A percentile compares a stretch with the other conserved stretches of the same genome.
These are phyloP conservation scores for Rhabditoides inermis DNA, from an alignment of 2,888 invertebrate species.

Conservation along the genomic window DNA sequence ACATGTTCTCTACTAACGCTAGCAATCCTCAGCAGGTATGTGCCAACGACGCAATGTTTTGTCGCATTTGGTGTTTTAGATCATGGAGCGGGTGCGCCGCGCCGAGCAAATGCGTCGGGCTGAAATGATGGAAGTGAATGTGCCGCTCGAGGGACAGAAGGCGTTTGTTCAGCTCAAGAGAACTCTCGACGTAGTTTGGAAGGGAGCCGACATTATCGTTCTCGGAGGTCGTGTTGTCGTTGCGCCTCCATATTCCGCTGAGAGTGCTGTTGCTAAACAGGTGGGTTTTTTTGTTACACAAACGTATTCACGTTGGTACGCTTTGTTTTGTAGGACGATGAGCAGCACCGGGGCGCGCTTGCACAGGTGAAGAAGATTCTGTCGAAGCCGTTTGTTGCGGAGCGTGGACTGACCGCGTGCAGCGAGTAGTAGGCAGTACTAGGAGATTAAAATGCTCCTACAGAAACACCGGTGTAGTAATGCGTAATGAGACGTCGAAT, in stretches of 20 bases:
- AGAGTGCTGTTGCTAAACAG: conserved; percentile 5
- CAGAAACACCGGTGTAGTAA: too few species aligned
- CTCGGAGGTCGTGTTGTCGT: conserved; percentile 11
- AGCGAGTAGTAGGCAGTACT: not conserved
- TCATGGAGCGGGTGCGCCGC: too few species aligned
- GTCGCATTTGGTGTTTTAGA: too few species aligned
- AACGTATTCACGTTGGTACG: not conserved
- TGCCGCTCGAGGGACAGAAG: conserved; percentile 15
- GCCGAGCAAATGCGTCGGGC: too few species aligned
- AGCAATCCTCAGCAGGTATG: too few species aligned
- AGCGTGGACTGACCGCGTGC: conserved; percentile 3
- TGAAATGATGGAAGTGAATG: not conserved
- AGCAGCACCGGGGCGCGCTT: conserved; percentile 16
- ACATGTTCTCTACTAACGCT: too few species aligned
- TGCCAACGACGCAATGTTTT: too few species aligned
- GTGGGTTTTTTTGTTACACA: not conserved
- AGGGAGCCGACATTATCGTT: conserved; percentile 14
- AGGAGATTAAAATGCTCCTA: too few species aligned
- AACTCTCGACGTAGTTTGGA: conserved; percentile 24
- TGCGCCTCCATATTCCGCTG: conserved; percentile 9
- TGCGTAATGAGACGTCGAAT: too few species aligned
- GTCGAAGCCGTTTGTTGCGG: conserved; percentile 15
- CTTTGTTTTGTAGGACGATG: conserved; percentile 9
- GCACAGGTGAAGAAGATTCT: conserved; percentile 28
- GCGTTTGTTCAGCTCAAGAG: conserved; percentile 22